Percentiles rank a stretch among this genome's conserved stretches.
These are phyloP conservation scores for Chlamydotis undulata DNA, from an alignment of 2,113 vertebrate genomes.

Conservation along the genomic window DNA sequence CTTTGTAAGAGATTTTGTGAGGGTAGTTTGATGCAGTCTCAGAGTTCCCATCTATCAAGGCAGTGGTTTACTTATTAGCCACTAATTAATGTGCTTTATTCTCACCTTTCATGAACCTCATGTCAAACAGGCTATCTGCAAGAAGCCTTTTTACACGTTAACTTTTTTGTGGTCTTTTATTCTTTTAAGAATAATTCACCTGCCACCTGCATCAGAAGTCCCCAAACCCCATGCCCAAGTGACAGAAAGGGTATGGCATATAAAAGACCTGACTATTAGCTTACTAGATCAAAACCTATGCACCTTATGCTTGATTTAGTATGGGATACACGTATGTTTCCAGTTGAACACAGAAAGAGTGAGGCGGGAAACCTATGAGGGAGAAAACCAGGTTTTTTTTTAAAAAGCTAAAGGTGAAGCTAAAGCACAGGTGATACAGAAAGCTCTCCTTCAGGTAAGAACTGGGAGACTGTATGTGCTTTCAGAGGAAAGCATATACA, in stretches of 20 bases:
- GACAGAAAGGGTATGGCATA: not conserved
- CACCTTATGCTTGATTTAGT: not conserved
- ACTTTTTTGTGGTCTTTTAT: slow-evolving; percentile 36
- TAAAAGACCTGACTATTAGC: not conserved
- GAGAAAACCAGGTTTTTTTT: not conserved
- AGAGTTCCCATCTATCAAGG: slow-evolving; percentile 19
- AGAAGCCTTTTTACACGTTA: not conserved
- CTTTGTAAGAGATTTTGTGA: slow-evolving; percentile 30
- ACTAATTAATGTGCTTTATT: slow-evolving; percentile 20
- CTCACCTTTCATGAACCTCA: slow-evolving; percentile 44
- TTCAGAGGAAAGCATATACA: not conserved
- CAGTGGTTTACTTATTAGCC: slow-evolving; percentile 41
- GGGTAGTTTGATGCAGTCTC: not conserved
- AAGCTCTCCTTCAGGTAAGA: not conserved
- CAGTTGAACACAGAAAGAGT: not conserved
- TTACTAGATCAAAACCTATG: not conserved
- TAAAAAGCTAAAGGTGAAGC: not conserved
- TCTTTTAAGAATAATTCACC: slow-evolving; percentile 23
- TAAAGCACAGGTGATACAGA: not conserved
- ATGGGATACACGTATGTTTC: not conserved
- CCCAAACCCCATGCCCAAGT: not conserved
- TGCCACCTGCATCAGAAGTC: not conserved
- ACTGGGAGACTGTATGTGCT: not conserved
- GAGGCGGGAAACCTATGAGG: not conserved
- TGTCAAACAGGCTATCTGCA: not conserved